phyloP scores from a whole-genome alignment of 2,888 invertebrate species.

The Euzetes globulus region DNA sequence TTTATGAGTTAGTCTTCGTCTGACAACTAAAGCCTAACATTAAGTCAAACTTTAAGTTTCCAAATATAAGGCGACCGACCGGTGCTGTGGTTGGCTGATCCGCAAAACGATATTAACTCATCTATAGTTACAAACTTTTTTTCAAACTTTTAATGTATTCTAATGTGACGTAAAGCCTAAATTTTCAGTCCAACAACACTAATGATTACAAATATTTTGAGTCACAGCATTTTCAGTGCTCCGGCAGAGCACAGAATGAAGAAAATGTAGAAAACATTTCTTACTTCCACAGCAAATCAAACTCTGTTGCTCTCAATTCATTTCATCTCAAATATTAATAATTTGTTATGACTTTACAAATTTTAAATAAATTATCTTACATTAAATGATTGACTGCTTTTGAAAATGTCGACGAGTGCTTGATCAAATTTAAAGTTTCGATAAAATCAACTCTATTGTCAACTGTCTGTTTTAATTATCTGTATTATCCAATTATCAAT shows the following conservation, averaged over 20 bases:
- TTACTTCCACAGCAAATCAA: no score
- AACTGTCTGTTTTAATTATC: no score
- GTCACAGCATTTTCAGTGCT: neutral
- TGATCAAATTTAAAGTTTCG: no score
- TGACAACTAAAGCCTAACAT: neutral
- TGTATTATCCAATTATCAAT: no score
- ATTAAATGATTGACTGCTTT: no score
- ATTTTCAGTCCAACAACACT: neutral
- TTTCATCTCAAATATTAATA: no score
- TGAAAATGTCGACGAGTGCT: no score
- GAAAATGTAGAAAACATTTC: neutral
- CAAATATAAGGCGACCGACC: slow-evolving; percentile 13
- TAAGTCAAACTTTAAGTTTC: neutral
- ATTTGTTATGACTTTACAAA: no score
- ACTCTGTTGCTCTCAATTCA: no score
- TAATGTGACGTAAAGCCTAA: neutral
- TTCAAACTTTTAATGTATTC: neutral
- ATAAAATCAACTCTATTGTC: no score
- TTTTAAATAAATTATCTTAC: no score
- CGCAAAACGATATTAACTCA: slow-evolving; percentile 14
- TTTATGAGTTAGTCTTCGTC: no score
- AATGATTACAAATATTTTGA: neutral
- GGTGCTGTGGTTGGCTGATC: slow-evolving; percentile 25
- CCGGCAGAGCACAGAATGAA: neutral
- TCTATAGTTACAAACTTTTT: slow-evolving; percentile 19